Conservation (phyloP, 1,140 invertebrate genomes). For the Orchestia grillus region DNA sequence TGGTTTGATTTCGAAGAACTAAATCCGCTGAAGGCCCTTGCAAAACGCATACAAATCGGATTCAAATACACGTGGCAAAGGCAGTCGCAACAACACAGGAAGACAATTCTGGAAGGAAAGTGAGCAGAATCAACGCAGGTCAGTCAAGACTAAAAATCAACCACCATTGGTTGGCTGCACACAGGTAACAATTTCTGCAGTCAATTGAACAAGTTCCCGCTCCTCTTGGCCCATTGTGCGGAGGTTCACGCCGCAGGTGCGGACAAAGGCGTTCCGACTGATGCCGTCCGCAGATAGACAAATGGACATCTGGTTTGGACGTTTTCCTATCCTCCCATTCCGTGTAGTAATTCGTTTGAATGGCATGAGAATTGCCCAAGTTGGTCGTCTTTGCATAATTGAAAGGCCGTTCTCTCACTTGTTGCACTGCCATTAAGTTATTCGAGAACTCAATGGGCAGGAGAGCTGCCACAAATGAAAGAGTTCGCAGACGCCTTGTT, state of each 20-base stretch:
- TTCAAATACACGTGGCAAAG: neutral
- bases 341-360: conserved; percentile 53
- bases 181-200: conserved; percentile 42
- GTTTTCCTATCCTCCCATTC: conserved; percentile 49
- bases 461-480: neutral
- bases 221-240: conserved; percentile 5
- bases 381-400: conserved; percentile 52
- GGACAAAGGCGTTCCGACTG: conserved; percentile 52
- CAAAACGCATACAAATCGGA: neutral
- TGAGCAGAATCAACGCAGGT: neutral
- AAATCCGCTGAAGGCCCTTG: neutral
- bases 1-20: conserved; percentile 17
- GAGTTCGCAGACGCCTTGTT: neutral
- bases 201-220: conserved; percentile 49
- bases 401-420: conserved; percentile 54
- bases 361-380: conserved; percentile 43
- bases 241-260: conserved; percentile 53
- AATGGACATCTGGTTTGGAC: conserved; percentile 52
- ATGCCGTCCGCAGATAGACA: conserved; percentile 40
- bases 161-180: neutral
- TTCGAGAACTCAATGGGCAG: conserved; percentile 20
- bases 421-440: conserved; percentile 48
- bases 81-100: neutral
- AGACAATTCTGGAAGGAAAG: neutral
- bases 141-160: neutral